A percentile compares a stretch with the other conserved stretches of the same genome.
Conservation (phyloP, 1,140 invertebrate genomes). For the Drosophila mojavensis region DNA sequence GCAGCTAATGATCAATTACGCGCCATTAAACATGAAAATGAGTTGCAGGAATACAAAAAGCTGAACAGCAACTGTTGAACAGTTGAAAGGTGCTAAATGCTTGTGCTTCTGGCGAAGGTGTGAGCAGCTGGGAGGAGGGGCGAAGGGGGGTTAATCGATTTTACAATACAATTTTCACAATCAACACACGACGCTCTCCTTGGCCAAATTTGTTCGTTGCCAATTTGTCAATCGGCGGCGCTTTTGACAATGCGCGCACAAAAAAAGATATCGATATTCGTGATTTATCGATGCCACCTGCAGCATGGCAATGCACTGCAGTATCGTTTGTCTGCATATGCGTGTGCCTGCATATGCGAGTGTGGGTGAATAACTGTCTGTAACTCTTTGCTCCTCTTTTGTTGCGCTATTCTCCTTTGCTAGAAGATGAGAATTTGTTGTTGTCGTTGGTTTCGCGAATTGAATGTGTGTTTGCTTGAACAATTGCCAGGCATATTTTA, state of each 20-base stretch:
- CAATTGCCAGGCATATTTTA: conserved; percentile 32
- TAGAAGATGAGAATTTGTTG: conserved; percentile 28
- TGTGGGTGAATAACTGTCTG: conserved; percentile 13
- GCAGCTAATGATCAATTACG: conserved; percentile 51
- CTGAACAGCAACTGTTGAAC: not conserved
- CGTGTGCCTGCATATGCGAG: conserved; percentile 5
- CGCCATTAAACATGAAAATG: conserved; percentile 37
- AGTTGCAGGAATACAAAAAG: conserved; percentile 15
- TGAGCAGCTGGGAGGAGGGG: not conserved
- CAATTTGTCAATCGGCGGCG: conserved; percentile 51
- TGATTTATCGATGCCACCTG: conserved; percentile 54
- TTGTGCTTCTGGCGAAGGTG: not conserved
- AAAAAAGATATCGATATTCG: conserved; percentile 42
- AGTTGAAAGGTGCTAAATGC: conserved; percentile 28
- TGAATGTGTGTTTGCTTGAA: conserved; percentile 36
- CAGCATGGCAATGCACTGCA: conserved; percentile 15
- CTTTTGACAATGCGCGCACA: conserved; percentile 48
- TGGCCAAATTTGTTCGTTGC: conserved; percentile 43
- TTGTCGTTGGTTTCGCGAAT: conserved; percentile 21
- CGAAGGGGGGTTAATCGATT: not conserved
- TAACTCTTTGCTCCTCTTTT: conserved; percentile 23
- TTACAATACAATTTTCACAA: not conserved
- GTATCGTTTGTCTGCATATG: conserved; percentile 5
- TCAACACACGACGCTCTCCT: conserved; percentile 32
- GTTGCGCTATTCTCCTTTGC: conserved; percentile 4